Evolutionary conservation across 1,140 invertebrate species (phyloP).

Genomic region (Lethrus apterus): DNA sequence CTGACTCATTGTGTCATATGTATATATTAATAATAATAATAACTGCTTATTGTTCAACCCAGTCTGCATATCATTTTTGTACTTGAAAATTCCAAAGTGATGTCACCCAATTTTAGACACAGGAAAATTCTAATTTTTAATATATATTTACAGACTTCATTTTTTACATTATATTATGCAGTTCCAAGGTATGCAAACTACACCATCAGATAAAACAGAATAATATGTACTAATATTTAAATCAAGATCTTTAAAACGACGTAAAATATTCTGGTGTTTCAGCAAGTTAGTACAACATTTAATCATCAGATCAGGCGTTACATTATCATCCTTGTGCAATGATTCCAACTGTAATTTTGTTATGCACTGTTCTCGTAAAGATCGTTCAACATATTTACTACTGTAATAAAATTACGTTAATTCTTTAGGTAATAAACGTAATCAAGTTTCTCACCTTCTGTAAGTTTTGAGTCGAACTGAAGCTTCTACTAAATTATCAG

Average conservation of each 20-base stretch:
- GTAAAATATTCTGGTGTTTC: constrained; percentile 41
- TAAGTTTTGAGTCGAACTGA: constrained; percentile 62
- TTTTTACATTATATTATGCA: too few species aligned
- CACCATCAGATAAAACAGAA: constrained; percentile 81
- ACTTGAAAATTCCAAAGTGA: too few species aligned
- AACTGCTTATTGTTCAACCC: too few species aligned
- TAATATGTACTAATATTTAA: constrained; percentile 85
- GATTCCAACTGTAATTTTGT: constrained; percentile 57
- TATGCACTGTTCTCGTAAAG: constrained; percentile 58
- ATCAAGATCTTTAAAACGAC: constrained; percentile 46
- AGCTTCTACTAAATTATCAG: constrained; percentile 67
- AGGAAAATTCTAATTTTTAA: too few species aligned
- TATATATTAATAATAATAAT: too few species aligned
- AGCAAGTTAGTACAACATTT: constrained; percentile 68
- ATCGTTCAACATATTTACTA: constrained; percentile 69
- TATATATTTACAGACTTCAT: too few species aligned
- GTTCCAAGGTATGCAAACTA: constrained; percentile 89
- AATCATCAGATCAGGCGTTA: constrained; percentile 85
- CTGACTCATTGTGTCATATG: too few species aligned
- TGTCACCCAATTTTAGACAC: too few species aligned
- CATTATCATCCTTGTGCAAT: constrained; percentile 81
- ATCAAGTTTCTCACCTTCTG: constrained; percentile 55
- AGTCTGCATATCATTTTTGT: too few species aligned
- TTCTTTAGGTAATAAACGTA: constrained; percentile 7
- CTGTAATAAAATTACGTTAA: constrained; percentile 40